A percentile compares a stretch with the other conserved stretches of the same genome.
Evolutionary conservation across 1,140 invertebrate genomes (phyloP).

Genomic region (Heliconius eleuchia): DNA sequence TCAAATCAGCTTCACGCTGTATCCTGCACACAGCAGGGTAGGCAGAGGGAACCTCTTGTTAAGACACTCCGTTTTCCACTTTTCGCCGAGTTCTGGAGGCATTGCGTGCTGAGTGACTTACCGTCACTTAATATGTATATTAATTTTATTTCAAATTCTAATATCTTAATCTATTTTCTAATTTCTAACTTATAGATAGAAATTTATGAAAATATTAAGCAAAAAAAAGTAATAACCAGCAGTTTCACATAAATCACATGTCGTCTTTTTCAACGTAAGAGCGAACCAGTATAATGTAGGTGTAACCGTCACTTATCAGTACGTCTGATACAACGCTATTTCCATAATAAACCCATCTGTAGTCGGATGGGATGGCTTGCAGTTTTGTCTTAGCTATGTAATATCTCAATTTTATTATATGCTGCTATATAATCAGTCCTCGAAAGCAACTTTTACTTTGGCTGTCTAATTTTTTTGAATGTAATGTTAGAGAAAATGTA

Average conservation of each 20-base stretch:
- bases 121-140: too few species aligned
- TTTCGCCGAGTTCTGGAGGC: too few species aligned
- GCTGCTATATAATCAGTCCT: neutral
- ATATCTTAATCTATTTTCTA: too few species aligned
- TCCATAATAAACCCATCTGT: slow-evolving; percentile 74
- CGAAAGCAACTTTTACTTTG: neutral
- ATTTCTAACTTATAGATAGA: too few species aligned
- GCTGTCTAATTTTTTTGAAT: neutral
- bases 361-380: slow-evolving; percentile 60
- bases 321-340: slow-evolving; percentile 65
- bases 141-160: too few species aligned
- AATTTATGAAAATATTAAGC: too few species aligned
- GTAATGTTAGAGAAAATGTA: neutral
- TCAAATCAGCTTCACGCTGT: too few species aligned
- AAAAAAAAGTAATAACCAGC: too few species aligned
- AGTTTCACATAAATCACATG: slow-evolving; percentile 31
- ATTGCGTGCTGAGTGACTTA: too few species aligned
- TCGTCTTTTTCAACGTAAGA: slow-evolving; percentile 34
- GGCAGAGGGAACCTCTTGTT: too few species aligned
- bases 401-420: slow-evolving; percentile 23
- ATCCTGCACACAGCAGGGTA: too few species aligned
- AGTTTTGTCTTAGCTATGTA: slow-evolving; percentile 63
- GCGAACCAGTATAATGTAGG: slow-evolving; percentile 56
- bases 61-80: too few species aligned
- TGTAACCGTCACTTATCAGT: slow-evolving; percentile 70